phyloP scores from a whole-genome alignment of 1,140 invertebrate species.

The Neotoxoptera formosana region DNA sequence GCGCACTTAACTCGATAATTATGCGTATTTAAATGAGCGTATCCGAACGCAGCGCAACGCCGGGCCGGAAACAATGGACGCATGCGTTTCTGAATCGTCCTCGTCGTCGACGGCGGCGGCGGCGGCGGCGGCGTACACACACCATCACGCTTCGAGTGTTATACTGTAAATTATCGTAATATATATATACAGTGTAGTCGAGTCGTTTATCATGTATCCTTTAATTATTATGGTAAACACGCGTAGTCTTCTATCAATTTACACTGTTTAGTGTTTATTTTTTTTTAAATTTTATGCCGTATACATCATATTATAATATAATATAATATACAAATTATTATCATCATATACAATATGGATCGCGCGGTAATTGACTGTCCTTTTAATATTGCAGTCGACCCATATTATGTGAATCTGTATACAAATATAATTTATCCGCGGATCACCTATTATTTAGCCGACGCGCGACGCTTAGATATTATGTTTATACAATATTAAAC shows the following conservation, averaged over 20 bases:
- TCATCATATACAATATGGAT: neutral
- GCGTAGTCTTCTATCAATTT: neutral
- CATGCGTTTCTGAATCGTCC: constrained; percentile 34
- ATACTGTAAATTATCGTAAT: neutral
- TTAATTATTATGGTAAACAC: constrained; percentile 11
- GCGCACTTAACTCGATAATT: constrained; percentile 57
- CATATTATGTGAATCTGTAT: neutral
- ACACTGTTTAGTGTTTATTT: neutral
- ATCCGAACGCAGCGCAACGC: constrained; percentile 30
- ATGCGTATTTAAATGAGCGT: constrained; percentile 58
- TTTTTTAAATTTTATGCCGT: neutral
- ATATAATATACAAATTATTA: neutral
- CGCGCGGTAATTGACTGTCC: neutral
- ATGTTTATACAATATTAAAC: neutral
- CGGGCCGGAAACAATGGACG: constrained; percentile 52
- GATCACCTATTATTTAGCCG: neutral
- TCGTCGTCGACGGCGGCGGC: neutral
- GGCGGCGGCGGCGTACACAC: too few relatives aligned
- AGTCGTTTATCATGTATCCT: constrained; percentile 18
- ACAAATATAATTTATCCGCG: neutral
- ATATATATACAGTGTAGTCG: neutral
- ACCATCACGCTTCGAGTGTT: neutral
- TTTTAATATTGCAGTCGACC: too few relatives aligned
- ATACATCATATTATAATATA: neutral
- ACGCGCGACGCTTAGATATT: too few relatives aligned